Conservation (phyloP, 1,140 invertebrate species). For the Drosophila pseudoananassae region DNA sequence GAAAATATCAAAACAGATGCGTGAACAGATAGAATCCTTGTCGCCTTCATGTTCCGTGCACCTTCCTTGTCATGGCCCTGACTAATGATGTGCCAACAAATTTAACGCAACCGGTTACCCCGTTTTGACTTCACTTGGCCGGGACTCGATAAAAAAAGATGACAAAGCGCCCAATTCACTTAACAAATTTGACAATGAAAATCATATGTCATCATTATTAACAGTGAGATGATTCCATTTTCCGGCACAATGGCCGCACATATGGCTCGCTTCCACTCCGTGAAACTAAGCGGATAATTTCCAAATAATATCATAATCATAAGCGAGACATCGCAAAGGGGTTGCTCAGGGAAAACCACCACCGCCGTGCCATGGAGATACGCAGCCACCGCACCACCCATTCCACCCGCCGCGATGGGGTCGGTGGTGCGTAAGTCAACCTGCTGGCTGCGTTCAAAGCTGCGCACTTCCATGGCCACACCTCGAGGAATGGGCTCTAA, state of each 20-base stretch:
- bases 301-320: constrained; percentile 84
- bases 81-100: constrained; percentile 84
- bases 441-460: constrained; percentile 72
- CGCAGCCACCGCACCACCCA: constrained; percentile 1
- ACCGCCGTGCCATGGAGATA: not conserved
- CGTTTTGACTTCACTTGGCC: constrained; percentile 50
- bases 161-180: constrained; percentile 80
- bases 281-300: constrained; percentile 83
- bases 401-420: not conserved
- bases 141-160: constrained; percentile 63
- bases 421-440: constrained; percentile 63
- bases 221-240: constrained; percentile 84
- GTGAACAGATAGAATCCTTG: constrained; percentile 19
- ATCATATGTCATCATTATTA: constrained; percentile 84
- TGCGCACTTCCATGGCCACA: constrained; percentile 64
- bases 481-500: constrained; percentile 37
- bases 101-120: constrained; percentile 76
- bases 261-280: constrained; percentile 72
- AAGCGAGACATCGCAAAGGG: constrained; percentile 45
- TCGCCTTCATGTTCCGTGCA: constrained; percentile 20
- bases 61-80: constrained; percentile 54
- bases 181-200: constrained; percentile 83
- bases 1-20: constrained; percentile 81
- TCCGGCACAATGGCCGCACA: constrained; percentile 67
- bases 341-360: constrained; percentile 47